Conservation (phyloP, 2,797 vertebrate species). For the Sebastes matsubarae region DNA sequence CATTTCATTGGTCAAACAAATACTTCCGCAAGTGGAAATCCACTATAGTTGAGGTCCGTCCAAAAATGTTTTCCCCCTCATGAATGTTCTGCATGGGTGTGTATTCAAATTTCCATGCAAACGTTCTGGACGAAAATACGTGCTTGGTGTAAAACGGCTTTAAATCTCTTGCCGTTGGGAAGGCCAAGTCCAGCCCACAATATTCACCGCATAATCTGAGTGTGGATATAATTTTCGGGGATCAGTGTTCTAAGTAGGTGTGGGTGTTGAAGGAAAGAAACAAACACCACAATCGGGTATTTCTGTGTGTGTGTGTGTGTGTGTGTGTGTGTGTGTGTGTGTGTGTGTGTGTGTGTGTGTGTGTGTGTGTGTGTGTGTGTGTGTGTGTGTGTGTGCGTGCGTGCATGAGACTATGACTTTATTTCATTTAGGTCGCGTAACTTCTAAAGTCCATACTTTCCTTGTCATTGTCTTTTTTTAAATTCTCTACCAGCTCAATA, state of each 20-base stretch:
- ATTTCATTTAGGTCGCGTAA: slow-evolving; percentile 1
- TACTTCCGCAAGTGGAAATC: too few species aligned
- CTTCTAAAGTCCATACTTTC: background rate
- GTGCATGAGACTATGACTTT: background rate
- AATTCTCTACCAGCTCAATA: background rate
- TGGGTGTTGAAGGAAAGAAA: background rate
- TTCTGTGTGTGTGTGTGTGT: background rate
- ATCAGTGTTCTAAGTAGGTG: background rate
- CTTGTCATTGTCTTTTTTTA: background rate
- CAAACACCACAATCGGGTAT: background rate
- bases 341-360: background rate
- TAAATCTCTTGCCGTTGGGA: too few species aligned
- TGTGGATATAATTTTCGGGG: background rate
- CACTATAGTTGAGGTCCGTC: too few species aligned
- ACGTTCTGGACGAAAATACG: too few species aligned
- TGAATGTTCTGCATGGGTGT: too few species aligned
- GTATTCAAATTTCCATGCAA: too few species aligned
- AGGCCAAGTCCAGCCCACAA: background rate
- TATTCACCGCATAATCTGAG: background rate
- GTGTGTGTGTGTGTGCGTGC: background rate
- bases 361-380: background rate
- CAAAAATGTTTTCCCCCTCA: too few species aligned
- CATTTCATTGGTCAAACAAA: too few species aligned
- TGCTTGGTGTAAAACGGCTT: too few species aligned
- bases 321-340: background rate